Conservation (phyloP, 2,888 invertebrate genomes). For the Brachynemurus nebulosus region DNA sequence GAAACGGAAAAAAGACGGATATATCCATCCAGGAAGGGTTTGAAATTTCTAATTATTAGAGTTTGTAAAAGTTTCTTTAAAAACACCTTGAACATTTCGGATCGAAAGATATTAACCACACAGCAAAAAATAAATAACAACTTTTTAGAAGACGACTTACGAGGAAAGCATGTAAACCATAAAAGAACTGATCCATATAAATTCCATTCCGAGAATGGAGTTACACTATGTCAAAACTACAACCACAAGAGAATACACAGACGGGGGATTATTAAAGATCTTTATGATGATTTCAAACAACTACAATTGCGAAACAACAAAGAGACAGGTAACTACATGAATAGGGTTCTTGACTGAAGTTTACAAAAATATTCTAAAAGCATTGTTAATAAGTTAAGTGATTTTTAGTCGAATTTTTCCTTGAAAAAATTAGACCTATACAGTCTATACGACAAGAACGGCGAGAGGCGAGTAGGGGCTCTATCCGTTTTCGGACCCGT, state of each 20-base stretch:
- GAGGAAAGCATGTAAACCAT: neutral
- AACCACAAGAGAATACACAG: conserved; percentile 16
- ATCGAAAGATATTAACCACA: neutral
- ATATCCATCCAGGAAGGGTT: too few relatives aligned
- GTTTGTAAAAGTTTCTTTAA: conserved; percentile 1
- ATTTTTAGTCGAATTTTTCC: too few relatives aligned
- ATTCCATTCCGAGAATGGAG: neutral
- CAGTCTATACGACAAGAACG: too few relatives aligned
- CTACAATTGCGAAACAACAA: conserved; percentile 9
- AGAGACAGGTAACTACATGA: conserved; percentile 10
- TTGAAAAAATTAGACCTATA: too few relatives aligned
- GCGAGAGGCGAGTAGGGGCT: too few relatives aligned
- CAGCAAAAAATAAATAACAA: neutral
- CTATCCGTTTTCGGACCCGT: too few relatives aligned
- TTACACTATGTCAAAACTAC: conserved; percentile 14
- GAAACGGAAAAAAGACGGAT: too few relatives aligned
- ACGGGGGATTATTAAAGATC: conserved; percentile 17
- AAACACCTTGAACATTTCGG: neutral
- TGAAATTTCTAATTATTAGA: too few relatives aligned
- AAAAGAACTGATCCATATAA: neutral
- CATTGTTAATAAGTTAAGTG: too few relatives aligned
- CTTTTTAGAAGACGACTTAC: neutral
- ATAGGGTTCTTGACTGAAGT: too few relatives aligned
- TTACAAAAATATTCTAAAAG: too few relatives aligned
- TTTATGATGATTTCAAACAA: conserved; percentile 18